phyloP scores from a whole-genome alignment of 2,797 vertebrate species.

The Chaunax sp. region DNA sequence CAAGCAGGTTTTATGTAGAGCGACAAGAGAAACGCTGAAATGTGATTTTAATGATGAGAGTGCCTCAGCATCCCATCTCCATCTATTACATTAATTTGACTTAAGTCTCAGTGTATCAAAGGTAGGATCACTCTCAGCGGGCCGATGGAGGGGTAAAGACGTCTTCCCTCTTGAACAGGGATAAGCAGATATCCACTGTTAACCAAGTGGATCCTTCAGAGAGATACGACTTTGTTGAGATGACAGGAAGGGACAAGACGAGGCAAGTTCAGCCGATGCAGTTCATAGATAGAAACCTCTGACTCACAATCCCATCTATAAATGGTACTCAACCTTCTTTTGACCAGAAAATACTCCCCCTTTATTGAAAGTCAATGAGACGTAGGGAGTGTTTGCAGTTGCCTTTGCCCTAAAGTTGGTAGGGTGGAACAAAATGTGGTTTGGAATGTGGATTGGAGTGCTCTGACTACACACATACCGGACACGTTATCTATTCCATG shows the following conservation, averaged over 20 bases:
- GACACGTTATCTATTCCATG: no score
- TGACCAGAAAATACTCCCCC: slow-evolving; percentile 23
- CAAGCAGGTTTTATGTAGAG: slow-evolving; percentile 19
- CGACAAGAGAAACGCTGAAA: slow-evolving; percentile 12
- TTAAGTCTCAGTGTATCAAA: slow-evolving; percentile 63
- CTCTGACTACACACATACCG: no score
- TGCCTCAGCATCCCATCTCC: slow-evolving; percentile 22
- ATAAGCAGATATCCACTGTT: slow-evolving; percentile 33
- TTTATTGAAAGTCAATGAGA: slow-evolving; percentile 33
- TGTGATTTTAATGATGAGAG: slow-evolving; percentile 42
- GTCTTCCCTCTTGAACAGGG: slow-evolving; percentile 41
- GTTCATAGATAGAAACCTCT: slow-evolving; percentile 20
- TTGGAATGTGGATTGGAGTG: slow-evolving; percentile 10
- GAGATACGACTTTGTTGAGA: slow-evolving; percentile 13
- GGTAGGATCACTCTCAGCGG: slow-evolving; percentile 26
- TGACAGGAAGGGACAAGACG: slow-evolving; percentile 27
- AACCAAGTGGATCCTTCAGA: slow-evolving; percentile 45
- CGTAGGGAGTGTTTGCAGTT: background rate
- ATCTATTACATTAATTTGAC: slow-evolving; percentile 49
- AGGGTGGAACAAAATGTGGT: background rate
- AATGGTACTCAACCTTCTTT: slow-evolving; percentile 12
- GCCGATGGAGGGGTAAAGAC: slow-evolving; percentile 14
- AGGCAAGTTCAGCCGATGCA: slow-evolving; percentile 6
- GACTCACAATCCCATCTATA: slow-evolving; percentile 26
- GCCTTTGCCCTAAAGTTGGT: background rate